Conservation (phyloP, 2,797 vertebrate species). For the Phyllotis vaccarum region DNA sequence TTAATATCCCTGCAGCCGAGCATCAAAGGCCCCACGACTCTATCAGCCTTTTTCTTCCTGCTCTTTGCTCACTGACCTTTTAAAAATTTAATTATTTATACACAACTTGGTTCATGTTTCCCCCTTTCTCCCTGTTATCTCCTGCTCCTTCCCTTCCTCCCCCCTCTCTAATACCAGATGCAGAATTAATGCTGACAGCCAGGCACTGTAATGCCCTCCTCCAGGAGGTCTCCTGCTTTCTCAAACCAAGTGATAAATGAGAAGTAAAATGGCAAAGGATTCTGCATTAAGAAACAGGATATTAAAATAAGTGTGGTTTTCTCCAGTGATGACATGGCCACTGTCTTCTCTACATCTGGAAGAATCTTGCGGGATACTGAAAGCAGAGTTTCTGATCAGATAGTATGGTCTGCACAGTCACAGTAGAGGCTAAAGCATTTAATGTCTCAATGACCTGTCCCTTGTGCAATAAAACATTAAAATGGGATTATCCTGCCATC, state of each 20-base stretch:
- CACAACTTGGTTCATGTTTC: constrained; percentile 79
- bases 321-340: constrained; percentile 73
- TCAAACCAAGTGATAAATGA: constrained; percentile 84
- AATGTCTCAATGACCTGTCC: constrained; percentile 30
- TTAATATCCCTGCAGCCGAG: constrained; percentile 59
- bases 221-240: constrained; percentile 82
- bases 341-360: constrained; percentile 70
- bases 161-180: constrained; percentile 69
- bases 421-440: constrained; percentile 72
- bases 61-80: constrained; percentile 86
- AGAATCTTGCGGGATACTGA: constrained; percentile 65
- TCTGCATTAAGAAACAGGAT: constrained; percentile 84
- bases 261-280: constrained; percentile 85
- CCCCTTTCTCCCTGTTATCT: constrained; percentile 50
- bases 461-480: constrained; percentile 71
- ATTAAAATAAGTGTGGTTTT: constrained; percentile 71
- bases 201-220: constrained; percentile 72
- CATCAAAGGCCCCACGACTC: constrained; percentile 71
- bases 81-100: constrained; percentile 88
- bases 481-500: constrained; percentile 60
- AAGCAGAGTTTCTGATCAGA: constrained; percentile 57
- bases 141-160: constrained; percentile 15
- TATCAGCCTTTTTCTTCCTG: constrained; percentile 76
- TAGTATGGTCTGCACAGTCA: constrained; percentile 48
- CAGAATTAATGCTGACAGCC: constrained; percentile 81